Base-by-base conservation (phyloP, 2,113 vertebrate species). In the Mionectes macconnelli region DNA sequence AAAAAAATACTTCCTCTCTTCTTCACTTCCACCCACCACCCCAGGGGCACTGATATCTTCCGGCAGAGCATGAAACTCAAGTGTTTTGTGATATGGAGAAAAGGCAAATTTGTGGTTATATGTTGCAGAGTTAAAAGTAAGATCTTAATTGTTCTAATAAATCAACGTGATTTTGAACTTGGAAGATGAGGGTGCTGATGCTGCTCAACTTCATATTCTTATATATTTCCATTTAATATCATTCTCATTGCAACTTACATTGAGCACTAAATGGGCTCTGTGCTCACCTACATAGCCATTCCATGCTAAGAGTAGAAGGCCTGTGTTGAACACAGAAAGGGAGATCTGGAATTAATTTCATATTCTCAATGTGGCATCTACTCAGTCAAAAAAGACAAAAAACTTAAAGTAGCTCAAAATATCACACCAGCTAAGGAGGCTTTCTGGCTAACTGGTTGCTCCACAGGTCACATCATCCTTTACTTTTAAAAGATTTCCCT, bases 21-120 rank as follows among this genome's bases (percentile, higher is more conserved):
- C 96, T 85, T 97, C 85, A 94, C 74, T 79, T 95, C 90, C 80
- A 70, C 25, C 57, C 90, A 93, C 62, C 79, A 93, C 76, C 68
- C 39, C 57, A 84, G 83, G 93, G 94, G 75, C 44, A 87, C 2
- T 19, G 83, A 70, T 47, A 27, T 59, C 50, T 94, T 79, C 37
- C 6, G 66, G 64, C 42, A 93, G 52, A 92, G 78, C 63, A 81
- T 3, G 14, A 96, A 44, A 77, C 60, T 69, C 39, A 2, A 2
- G 23, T 79, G 56, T 69, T 93, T 47, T 66, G 17, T 33, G 47
- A 8, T 37, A 57, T 4, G 28, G 33, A 57, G 39, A 66, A 69
- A 49, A 62, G 10, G 37, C 49, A 40, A 75, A 79, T 31, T 90
- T 95, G 42, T 50, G 45, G 42, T 72, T 74, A 50, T 14, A 40